Evolutionary conservation across 1,140 invertebrate genomes (phyloP).

Genomic region (Drosophila obscura): DNA sequence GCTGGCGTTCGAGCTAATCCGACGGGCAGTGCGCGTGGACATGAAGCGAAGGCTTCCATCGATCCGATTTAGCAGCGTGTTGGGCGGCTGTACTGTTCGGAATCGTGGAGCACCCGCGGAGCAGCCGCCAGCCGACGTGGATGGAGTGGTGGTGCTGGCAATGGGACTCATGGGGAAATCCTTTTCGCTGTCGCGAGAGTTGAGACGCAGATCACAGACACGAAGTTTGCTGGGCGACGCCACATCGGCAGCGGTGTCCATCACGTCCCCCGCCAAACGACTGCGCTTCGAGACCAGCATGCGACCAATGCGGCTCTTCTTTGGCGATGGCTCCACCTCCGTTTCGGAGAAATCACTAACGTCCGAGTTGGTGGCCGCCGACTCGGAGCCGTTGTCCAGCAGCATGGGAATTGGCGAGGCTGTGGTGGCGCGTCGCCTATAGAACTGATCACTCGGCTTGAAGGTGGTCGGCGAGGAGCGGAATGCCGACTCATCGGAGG

Average conservation of each 20-base stretch:
- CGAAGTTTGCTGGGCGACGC: conserved; percentile 87
- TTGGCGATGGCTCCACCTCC: conserved; percentile 89
- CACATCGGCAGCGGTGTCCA: conserved; percentile 84
- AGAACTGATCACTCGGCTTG: conserved; percentile 79
- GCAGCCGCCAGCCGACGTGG: conserved; percentile 38
- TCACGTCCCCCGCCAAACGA: conserved; percentile 57
- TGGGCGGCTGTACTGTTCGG: conserved; percentile 73
- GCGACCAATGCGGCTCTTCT: conserved; percentile 86
- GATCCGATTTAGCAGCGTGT: conserved; percentile 65
- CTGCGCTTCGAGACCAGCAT: conserved; percentile 73
- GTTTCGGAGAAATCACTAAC: conserved; percentile 86
- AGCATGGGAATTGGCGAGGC: conserved; percentile 85
- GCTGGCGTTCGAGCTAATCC: conserved; percentile 70
- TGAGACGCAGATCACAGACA: conserved; percentile 86
- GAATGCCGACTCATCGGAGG: conserved; percentile 68
- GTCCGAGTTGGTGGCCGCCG: conserved; percentile 84
- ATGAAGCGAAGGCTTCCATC: conserved; percentile 69
- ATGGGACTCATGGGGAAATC: conserved; percentile 83
- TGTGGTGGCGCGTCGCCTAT: conserved; percentile 70
- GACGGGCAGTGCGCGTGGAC: conserved; percentile 62
- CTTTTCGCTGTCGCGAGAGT: conserved; percentile 85
- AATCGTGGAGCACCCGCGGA: conserved; percentile 48
- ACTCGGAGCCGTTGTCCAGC: conserved; percentile 85
- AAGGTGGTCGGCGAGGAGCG: conserved; percentile 79
- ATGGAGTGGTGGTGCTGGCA: conserved; percentile 57